phyloP scores from a whole-genome alignment of 2,113 vertebrate genomes.

The Alaudala cheleensis region DNA sequence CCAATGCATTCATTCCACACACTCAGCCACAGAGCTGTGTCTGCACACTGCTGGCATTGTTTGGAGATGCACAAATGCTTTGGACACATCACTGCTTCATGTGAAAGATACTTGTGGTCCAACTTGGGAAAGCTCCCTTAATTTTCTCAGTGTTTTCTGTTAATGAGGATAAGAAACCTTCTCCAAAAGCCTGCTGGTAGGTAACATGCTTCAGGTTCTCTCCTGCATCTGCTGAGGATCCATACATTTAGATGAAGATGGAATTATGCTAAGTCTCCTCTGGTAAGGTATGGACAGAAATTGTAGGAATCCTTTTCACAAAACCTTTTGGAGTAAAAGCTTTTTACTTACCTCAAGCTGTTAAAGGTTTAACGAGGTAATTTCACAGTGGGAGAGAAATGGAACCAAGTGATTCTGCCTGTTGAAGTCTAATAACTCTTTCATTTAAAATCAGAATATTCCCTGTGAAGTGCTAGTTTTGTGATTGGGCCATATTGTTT shows the following conservation, averaged over 20 bases:
- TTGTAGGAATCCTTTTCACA: neutral
- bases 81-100: neutral
- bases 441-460: constrained; percentile 49
- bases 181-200: neutral
- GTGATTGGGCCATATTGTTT: constrained; percentile 2
- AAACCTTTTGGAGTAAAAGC: constrained; percentile 9
- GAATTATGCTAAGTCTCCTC: neutral
- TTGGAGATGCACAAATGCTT: neutral
- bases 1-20: neutral
- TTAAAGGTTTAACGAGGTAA: constrained; percentile 59
- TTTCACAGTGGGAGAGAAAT: constrained; percentile 51
- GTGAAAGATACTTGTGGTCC: neutral
- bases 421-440: constrained; percentile 43
- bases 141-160: neutral
- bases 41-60: neutral
- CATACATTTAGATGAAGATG: neutral
- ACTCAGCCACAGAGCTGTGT: neutral
- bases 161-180: neutral
- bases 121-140: neutral
- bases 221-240: neutral
- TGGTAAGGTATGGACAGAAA: neutral
- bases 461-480: neutral
- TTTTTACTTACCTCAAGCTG: constrained; percentile 52
- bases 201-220: neutral
- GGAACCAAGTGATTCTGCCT: constrained; percentile 33